Base-by-base conservation (phyloP, 2,113 vertebrate species). In the Lepus americanus region DNA sequence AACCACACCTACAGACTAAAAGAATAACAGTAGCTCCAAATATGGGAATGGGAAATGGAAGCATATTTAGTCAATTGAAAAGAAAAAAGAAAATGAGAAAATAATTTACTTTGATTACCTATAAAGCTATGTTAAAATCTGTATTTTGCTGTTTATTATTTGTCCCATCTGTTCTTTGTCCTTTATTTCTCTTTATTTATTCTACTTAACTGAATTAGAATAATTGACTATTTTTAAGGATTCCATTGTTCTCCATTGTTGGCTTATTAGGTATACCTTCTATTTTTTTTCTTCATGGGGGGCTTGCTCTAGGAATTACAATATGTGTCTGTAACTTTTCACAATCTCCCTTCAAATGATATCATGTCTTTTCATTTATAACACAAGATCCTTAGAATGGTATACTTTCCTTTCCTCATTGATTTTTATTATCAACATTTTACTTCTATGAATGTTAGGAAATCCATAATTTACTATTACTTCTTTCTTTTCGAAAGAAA, bases 321-420 rank as follows among this genome's bases (percentile, higher is more conserved):
- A 2, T 80, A 49, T 55, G 14, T 55, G 55, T 77, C 39, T 88
- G 74, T 88, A 87, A 78, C 6, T 53, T 84, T 59, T 9, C 1
- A 49, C 36, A 89, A 4, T n/a, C 29, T 79, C 1, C 22, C 64
- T 79, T 94, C 67, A 81, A 61, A 70, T 90, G 73, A 25, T 64
- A 69, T 19, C 19, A 17, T 93, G 23, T 8, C 6, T 49, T 3
- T 67, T 90, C 51, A 23, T 12, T 36, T 73, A 36, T 82, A n/a
- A 76, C 4, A 3, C 44, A 79, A 73, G 31, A 83, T 67, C 8
- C 64, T 92, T 94, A 25, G 19, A 86, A 61, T 3, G n/a, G 27
- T 85, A 10, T 91, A 70, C 7, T 89, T 94, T 89, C 9, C 59
- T 92, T 94, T 95, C 61, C 22, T 39, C 2, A 61, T 20, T 94